These are phyloP conservation scores for Periparus ater DNA, from an alignment of 2,797 vertebrate genomes.

Conservation along the genomic window DNA sequence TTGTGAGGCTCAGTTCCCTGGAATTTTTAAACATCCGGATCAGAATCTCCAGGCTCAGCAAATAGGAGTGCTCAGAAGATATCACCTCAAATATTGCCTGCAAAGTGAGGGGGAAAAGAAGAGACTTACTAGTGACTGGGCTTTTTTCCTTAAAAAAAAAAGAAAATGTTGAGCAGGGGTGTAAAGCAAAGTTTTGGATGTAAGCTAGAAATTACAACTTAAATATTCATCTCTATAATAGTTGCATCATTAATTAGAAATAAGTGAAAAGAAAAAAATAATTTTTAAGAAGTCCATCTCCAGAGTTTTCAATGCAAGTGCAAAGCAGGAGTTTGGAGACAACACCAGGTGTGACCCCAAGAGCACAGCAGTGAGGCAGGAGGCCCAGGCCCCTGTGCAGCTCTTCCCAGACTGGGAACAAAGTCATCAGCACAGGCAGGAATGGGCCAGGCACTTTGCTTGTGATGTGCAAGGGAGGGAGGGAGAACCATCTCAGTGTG, in stretches of 20 bases:
- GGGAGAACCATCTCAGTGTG: not conserved
- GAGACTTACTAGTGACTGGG: not conserved
- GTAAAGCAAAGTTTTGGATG: not conserved
- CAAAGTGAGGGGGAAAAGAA: not conserved
- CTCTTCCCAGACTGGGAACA: not conserved
- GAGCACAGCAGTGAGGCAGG: not conserved
- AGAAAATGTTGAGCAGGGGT: not conserved
- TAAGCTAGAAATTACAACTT: not conserved
- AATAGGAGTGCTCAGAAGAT: conserved; percentile 96
- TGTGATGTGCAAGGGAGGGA: not conserved
- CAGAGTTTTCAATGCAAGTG: not conserved
- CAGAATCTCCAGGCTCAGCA: conserved; percentile 94
- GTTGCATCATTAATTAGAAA: not conserved
- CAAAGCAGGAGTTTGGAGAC: not conserved
- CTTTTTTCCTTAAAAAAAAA: not conserved
- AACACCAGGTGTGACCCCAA: not conserved
- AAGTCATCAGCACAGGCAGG: not conserved
- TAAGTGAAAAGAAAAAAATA: not conserved
- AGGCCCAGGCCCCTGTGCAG: not conserved
- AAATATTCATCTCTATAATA: not conserved
- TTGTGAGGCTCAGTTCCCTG: conserved; percentile 85
- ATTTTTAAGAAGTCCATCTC: accelerated
- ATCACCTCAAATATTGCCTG: conserved; percentile 98
- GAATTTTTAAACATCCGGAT: conserved; percentile 97
- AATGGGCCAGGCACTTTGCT: not conserved